Conservation (phyloP, 2,888 invertebrate genomes). For the Criorhina ranunculi region DNA sequence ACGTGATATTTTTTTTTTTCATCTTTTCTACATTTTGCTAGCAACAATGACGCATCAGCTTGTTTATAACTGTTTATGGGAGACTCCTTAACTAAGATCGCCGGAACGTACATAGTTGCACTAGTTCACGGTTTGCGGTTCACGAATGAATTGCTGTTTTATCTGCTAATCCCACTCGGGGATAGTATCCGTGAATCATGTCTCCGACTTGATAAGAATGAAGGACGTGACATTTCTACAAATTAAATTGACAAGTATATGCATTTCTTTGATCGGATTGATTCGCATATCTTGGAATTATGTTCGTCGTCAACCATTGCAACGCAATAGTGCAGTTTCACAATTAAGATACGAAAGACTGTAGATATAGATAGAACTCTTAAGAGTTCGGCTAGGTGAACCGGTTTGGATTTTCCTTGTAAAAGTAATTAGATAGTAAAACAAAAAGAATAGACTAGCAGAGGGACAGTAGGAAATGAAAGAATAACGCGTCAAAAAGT, state of each 20-base stretch:
- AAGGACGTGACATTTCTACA: conserved; percentile 1
- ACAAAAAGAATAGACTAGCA: too few relatives aligned
- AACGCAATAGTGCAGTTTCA: conserved; percentile 1
- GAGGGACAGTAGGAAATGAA: too few relatives aligned
- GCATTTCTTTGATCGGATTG: background rate
- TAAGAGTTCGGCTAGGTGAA: background rate
- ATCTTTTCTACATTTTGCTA: background rate
- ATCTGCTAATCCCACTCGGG: too few relatives aligned
- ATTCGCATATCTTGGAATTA: conserved; percentile 2
- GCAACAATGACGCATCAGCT: conserved; percentile 16
- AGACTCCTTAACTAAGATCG: too few relatives aligned
- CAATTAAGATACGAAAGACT: conserved; percentile 26
- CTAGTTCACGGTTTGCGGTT: too few relatives aligned
- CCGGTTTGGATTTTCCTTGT: too few relatives aligned
- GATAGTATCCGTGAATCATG: too few relatives aligned
- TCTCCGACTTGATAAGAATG: conserved; percentile 8
- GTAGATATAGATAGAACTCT: background rate
- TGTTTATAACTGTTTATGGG: background rate
- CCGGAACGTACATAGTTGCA: too few relatives aligned
- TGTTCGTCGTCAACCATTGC: conserved; percentile 11
- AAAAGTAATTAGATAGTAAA: too few relatives aligned
- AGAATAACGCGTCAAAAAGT: too few relatives aligned
- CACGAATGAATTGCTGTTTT: too few relatives aligned
- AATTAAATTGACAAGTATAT: background rate
- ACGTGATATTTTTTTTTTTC: background rate